These are phyloP conservation scores for Syngnathoides biaculeatus DNA, from an alignment of 2,113 vertebrate genomes.

Conservation along the genomic window DNA sequence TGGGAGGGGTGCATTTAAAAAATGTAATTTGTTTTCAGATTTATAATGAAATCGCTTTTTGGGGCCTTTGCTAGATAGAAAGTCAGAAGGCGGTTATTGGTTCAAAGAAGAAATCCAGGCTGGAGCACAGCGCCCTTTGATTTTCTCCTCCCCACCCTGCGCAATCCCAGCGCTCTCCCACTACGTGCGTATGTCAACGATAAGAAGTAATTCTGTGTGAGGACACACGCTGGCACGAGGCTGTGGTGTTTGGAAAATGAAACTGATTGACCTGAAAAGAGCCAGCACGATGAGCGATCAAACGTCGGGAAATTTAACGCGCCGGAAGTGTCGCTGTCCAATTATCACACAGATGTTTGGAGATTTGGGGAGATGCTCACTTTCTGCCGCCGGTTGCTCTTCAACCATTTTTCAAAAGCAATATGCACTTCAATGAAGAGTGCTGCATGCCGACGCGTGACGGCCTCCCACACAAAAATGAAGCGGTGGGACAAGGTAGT, in stretches of 20 bases:
- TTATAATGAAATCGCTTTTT: not conserved
- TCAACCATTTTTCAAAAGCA: not conserved
- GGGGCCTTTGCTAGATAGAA: constrained; percentile 11
- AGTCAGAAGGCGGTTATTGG: constrained; percentile 3
- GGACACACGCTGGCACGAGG: constrained; percentile 32
- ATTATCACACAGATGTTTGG: constrained; percentile 6
- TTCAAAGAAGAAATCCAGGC: constrained; percentile 7
- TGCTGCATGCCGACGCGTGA: constrained; percentile 58
- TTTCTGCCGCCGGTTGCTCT: not conserved
- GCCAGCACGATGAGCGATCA: constrained; percentile 50
- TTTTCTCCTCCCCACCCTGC: constrained; percentile 10
- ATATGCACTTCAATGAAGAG: constrained; percentile 40
- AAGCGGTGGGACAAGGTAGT: constrained; percentile 14
- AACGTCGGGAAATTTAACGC: constrained; percentile 42
- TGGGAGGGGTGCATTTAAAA: not conserved
- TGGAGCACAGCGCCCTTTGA: constrained; percentile 19
- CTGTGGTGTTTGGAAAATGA: constrained; percentile 42
- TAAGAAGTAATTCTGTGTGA: constrained; percentile 21
- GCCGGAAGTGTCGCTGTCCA: constrained; percentile 41
- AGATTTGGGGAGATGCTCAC: not conserved
- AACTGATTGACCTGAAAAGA: constrained; percentile 46
- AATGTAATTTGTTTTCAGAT: not conserved
- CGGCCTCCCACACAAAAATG: constrained; percentile 57
- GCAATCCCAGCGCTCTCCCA: constrained; percentile 31
- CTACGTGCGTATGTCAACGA: constrained; percentile 51